Conservation (phyloP, 2,797 vertebrate species). For the Peromyscus nudipes region DNA sequence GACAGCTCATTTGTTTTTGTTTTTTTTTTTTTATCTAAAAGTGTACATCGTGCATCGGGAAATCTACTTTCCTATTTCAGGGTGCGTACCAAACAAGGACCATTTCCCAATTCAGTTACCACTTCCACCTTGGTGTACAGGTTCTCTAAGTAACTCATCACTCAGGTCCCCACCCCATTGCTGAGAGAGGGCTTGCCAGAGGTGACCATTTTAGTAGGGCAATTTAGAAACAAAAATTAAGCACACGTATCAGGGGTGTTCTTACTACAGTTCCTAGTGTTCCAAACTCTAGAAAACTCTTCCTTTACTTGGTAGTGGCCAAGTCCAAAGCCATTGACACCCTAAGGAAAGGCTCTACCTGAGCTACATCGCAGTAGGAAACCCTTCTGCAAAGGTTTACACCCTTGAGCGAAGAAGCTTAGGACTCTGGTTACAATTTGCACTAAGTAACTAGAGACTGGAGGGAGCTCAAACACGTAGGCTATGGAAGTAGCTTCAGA, state of each 20-base stretch:
- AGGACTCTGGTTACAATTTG: background rate
- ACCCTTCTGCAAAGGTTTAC: background rate
- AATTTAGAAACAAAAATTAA: background rate
- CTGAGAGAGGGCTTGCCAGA: background rate
- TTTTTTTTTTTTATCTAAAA: background rate
- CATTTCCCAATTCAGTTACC: background rate
- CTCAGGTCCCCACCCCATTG: background rate
- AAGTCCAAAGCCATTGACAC: background rate
- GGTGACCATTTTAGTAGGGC: background rate
- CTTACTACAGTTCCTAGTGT: background rate
- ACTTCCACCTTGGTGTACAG: background rate
- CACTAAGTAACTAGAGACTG: background rate
- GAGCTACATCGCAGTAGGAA: background rate
- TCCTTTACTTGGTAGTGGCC: background rate
- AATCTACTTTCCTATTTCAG: conserved; percentile 10
- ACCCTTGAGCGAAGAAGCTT: background rate
- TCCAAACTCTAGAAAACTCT: background rate
- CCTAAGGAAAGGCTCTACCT: background rate
- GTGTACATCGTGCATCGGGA: background rate
- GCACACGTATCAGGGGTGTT: too few relatives aligned
- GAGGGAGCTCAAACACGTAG: background rate
- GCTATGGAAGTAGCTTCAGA: background rate
- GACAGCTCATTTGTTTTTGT: background rate
- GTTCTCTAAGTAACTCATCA: background rate
- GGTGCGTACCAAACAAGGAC: background rate